Percentiles rank a stretch among this genome's conserved stretches.
Conservation (phyloP, 2,113 vertebrate genomes). For the Phyllopteryx taeniolatus region DNA sequence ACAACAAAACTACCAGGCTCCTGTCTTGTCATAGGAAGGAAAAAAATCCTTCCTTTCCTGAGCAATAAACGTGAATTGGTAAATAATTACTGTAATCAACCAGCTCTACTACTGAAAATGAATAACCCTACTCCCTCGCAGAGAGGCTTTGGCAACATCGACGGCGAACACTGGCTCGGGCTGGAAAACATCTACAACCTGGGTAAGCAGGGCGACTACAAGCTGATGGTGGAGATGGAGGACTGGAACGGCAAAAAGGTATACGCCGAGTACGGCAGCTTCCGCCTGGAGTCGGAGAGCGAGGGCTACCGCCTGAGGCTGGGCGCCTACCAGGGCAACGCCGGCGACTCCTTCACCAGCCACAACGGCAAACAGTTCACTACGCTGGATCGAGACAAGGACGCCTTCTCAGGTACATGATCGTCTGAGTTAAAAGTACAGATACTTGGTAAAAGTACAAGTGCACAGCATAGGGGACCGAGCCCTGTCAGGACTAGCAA, state of each 20-base stretch:
- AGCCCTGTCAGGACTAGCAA: too few relatives aligned
- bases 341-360: constrained; percentile 92
- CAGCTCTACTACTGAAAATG: background rate
- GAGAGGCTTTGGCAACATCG: constrained; percentile 98
- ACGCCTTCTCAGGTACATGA: constrained; percentile 84
- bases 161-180: constrained; percentile 95
- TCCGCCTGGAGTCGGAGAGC: constrained; percentile 87
- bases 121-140: constrained; percentile 52
- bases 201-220: constrained; percentile 92
- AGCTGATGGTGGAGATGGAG: constrained; percentile 90
- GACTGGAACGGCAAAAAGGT: constrained; percentile 98
- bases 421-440: too few relatives aligned
- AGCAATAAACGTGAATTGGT: background rate
- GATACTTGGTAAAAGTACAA: too few relatives aligned
- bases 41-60: background rate
- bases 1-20: too few relatives aligned
- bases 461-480: too few relatives aligned
- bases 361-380: constrained; percentile 97
- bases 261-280: constrained; percentile 96
- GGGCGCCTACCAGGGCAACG: constrained; percentile 94
- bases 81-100: too few relatives aligned
- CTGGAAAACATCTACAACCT: constrained; percentile 92
- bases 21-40: too few relatives aligned
- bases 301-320: constrained; percentile 88
- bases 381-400: constrained; percentile 93